Conservation (phyloP, 2,113 vertebrate species). For the Sceloporus undulatus region DNA sequence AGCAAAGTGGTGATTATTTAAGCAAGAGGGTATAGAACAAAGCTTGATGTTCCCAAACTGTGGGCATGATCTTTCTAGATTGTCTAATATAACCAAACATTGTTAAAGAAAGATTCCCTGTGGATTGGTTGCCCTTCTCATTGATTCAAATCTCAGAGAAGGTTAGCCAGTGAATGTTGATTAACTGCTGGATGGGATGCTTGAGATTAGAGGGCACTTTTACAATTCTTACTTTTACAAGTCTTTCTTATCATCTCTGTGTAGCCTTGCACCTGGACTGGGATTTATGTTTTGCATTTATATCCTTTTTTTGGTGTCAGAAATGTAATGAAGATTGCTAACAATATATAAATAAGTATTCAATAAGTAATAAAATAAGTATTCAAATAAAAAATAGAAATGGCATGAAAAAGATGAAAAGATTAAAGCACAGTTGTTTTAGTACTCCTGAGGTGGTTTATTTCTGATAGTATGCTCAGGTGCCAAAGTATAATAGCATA, state of each 20-base stretch:
- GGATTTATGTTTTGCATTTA: too few relatives aligned
- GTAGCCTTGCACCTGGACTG: neutral
- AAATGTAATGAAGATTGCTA: too few relatives aligned
- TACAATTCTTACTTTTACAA: neutral
- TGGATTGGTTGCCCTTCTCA: neutral
- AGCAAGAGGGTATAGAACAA: neutral
- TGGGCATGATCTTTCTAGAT: neutral
- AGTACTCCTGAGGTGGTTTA: neutral
- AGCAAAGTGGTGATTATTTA: neutral
- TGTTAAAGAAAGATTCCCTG: neutral
- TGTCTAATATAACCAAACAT: conserved; percentile 2
- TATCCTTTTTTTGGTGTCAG: too few relatives aligned
- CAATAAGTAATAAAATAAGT: too few relatives aligned
- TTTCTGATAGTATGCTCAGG: neutral
- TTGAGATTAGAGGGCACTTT: neutral
- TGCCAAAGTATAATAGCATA: neutral
- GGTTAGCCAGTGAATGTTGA: neutral
- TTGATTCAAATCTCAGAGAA: neutral
- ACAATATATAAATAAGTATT: neutral
- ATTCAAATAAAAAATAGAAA: too few relatives aligned
- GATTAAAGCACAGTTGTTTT: neutral
- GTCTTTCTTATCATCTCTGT: neutral
- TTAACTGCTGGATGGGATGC: neutral
- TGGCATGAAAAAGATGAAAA: too few relatives aligned
- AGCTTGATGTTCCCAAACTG: neutral